Evolutionary conservation across 2,888 invertebrate species (phyloP).

Genomic region (Lingula anatina): DNA sequence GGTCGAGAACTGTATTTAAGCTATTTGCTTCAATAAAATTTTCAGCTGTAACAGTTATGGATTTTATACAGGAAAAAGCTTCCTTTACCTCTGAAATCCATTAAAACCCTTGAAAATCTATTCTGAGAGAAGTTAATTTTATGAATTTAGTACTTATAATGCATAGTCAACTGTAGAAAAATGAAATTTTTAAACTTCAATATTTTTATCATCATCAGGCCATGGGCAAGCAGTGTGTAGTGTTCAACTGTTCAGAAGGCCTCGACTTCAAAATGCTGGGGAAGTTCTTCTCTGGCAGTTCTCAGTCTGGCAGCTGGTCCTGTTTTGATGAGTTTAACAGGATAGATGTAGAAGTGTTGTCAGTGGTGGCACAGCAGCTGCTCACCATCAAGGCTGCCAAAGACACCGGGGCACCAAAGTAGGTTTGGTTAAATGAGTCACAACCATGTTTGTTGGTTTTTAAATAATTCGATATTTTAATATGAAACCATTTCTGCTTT

Average conservation of each 20-base stretch:
- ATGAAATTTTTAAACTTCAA: too few relatives aligned
- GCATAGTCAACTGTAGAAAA: too few relatives aligned
- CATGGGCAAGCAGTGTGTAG: conserved; percentile 52
- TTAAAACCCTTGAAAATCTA: too few relatives aligned
- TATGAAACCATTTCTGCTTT: too few relatives aligned
- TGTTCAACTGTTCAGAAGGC: conserved; percentile 53
- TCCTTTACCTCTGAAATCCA: not conserved
- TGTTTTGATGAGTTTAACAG: conserved; percentile 54
- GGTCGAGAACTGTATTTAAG: conserved; percentile 10
- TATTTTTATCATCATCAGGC: conserved; percentile 24
- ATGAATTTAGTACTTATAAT: too few relatives aligned
- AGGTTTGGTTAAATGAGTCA: too few relatives aligned
- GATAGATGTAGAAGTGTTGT: conserved; percentile 51
- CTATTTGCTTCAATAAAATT: not conserved
- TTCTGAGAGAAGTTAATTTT: too few relatives aligned
- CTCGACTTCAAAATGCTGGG: conserved; percentile 50
- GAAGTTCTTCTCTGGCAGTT: conserved; percentile 51
- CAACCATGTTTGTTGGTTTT: too few relatives aligned
- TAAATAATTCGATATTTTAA: too few relatives aligned
- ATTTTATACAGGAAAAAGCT: too few relatives aligned
- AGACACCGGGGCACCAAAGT: conserved; percentile 32
- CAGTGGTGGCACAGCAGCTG: conserved; percentile 52
- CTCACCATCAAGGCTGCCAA: conserved; percentile 51
- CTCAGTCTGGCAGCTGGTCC: conserved; percentile 52
- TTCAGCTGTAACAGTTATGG: too few relatives aligned